Evolutionary conservation across 2,888 invertebrate species (phyloP), one percentile per base, ranked within the genome.

Genomic region (Sepiola atlantica): DNA sequence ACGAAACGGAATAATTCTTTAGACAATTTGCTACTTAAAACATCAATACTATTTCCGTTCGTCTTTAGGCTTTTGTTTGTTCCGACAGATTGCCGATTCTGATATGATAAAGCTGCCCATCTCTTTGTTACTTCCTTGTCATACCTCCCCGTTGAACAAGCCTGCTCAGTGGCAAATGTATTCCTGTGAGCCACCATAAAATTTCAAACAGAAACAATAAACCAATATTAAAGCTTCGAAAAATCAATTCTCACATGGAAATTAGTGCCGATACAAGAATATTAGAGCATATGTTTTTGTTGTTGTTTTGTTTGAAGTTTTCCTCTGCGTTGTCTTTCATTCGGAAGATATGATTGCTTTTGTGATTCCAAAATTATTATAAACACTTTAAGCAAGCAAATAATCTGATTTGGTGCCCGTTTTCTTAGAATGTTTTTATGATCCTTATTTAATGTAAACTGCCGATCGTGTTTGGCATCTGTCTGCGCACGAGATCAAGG

Each of bases 161-260:
- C 14, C n/a, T 1, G n/a, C n/a, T 32, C 16, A 77, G 77, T 61
- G 77, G 77, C 77, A 77, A 77, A n/a, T 77, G 77, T 32, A 77
- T 77, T 77, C n/a, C 77, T 32, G 16, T 16, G 16, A 32, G 77
- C 77, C 32, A 77, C n/a, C n/a, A 77, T 77, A n/a, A 32, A n/a
- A 77, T 77, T 77, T 77, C 77, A 77, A 77, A 77, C 28, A 28
- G n/a, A 77, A 77, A 77, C n/a, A 77, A 77, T 77, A 77, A 77
- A 77, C 77, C 14, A 77, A 77, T 77, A 77, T 32, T 77, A 77
- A 77, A 77, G 12, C 77, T n/a, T n/a, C n/a, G 18, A 77, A 77
- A 18, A n/a, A 77, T 77, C 77, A n/a, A 77, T 77, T n/a, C 32
- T 77, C 77, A 77, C 18, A 32, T 77, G 45, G 45, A 45, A 45